Evolutionary conservation across 2,797 vertebrate genomes (phyloP), one percentile per base, ranked within the genome.

Genomic region (Aphelocoma californica): DNA sequence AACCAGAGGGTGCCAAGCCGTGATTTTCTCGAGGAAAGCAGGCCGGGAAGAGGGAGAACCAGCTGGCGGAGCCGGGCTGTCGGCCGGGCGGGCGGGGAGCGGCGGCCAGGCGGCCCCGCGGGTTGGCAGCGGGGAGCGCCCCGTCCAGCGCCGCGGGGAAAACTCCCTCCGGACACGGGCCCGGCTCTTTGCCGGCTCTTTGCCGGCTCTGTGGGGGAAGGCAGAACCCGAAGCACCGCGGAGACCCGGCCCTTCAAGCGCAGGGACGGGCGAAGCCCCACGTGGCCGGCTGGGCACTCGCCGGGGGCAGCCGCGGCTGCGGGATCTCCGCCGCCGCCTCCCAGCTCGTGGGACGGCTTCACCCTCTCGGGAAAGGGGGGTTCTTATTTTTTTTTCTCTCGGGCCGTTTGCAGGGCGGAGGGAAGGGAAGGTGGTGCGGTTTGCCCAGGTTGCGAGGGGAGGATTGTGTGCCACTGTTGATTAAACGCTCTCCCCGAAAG

Each of bases 401-500:
- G 40, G 70, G 28, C 34, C 40, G 38, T 54, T 82, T 62, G 67
- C 56, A 2, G 40, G 47, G 44, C 40, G 53, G 85, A 81, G 57
- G 62, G 48, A 7, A 38, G 23, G 60, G 73, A 88, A 85, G 71
- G 71, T 80, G 81, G 18, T 67, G 56, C 14, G 72, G 14, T 88
- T 86, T 67, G 93, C 83, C 86, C 88, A 92, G 87, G 94, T 92
- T 93, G 48, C 13, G 48, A 45, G 48, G 34, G 69, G 42, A 72
- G 65, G 58, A 58, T 72, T 75, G 77, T 78, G 95, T 93, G 96
- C 95, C 97, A 90, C 69, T 97, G 97, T 94, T 98, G 97, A 98
- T 98, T 98, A 98, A 96, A 97, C 93, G 64, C 96, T 96, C 96
- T 94, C 98, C 98, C 97, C 96, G 88, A 98, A 98, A 98, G 98